Evolutionary conservation across 2,888 invertebrate genomes (phyloP), one percentile per base, ranked within the genome.

Genomic region (Augiades crinisus): DNA sequence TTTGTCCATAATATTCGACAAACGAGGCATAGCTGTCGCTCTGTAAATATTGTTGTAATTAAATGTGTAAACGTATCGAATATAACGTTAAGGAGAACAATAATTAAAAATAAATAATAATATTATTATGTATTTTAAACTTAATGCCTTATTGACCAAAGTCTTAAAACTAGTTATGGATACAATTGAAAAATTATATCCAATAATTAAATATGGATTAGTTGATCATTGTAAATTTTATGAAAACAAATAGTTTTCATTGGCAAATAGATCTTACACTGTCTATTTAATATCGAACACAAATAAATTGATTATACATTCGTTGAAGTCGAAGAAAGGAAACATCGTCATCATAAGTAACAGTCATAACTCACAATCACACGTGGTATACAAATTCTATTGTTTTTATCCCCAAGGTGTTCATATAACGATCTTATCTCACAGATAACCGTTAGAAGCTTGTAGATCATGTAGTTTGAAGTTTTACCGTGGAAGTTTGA

Each of bases 121-220:
- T 45, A 68, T n/a, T n/a, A n/a, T n/a, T 75, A 83, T 85, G 83
- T 85, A 86, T 86, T 87, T 87, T 86, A 85, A 88, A 88, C 86
- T 88, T 89, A 87, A 87, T 88, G 89, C 89, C 89, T 89, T 89
- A 89, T 87, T 89, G 89, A 89, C 89, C 89, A 89, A 89, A 88
- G 88, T 88, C 88, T 87, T 84, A 86, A 87, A 87, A 87, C 88
- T 89, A 89, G 86, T 85, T 85, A 80, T 72, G 81, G 85, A 79
- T 82, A 68, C 75, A 71, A 79, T 79, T 75, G 72, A 71, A 66
- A 71, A 72, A 71, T 81, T 77, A 79, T 81, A 74, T 81, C 81
- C 80, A 68, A 75, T 75, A 72, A 70, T 75, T 77, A 76, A 80
- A 73, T 79, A 83, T 72, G 72, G 76, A 83, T 80, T 86, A 85